Conservation (phyloP, 1,140 invertebrate genomes). For the Heliconius hewitsoni region DNA sequence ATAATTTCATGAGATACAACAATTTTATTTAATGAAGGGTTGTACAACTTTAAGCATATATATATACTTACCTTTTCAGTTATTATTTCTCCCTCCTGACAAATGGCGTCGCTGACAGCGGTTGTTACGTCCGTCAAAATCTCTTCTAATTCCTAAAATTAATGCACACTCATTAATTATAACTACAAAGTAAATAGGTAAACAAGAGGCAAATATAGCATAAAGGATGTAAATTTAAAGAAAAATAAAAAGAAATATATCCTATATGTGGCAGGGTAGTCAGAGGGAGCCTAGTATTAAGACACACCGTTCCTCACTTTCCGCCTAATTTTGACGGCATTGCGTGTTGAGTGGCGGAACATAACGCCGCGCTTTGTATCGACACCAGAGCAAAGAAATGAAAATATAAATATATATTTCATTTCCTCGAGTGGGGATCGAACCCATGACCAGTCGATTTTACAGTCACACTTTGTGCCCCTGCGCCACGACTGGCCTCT, state of each 20-base stretch:
- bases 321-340: too few species aligned
- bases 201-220: neutral
- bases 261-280: too few species aligned
- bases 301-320: too few species aligned
- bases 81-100: slow-evolving; percentile 91
- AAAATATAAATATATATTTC: too few species aligned
- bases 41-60: neutral
- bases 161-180: slow-evolving; percentile 47
- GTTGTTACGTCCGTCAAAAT: slow-evolving; percentile 91
- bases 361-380: too few species aligned
- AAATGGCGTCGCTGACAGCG: slow-evolving; percentile 89
- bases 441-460: too few species aligned
- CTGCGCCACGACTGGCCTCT: too few species aligned
- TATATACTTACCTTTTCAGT: slow-evolving; percentile 85
- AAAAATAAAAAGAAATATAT: neutral
- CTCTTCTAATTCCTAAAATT: slow-evolving; percentile 91
- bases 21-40: neutral
- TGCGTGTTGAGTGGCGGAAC: too few species aligned
- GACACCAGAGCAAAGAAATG: too few species aligned
- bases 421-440: too few species aligned
- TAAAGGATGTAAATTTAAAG: neutral
- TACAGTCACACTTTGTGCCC: too few species aligned
- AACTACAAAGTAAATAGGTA: neutral
- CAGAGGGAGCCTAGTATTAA: too few species aligned
- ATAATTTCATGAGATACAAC: neutral